Conservation (phyloP, 2,113 vertebrate genomes). For the Crotalus tigris region DNA sequence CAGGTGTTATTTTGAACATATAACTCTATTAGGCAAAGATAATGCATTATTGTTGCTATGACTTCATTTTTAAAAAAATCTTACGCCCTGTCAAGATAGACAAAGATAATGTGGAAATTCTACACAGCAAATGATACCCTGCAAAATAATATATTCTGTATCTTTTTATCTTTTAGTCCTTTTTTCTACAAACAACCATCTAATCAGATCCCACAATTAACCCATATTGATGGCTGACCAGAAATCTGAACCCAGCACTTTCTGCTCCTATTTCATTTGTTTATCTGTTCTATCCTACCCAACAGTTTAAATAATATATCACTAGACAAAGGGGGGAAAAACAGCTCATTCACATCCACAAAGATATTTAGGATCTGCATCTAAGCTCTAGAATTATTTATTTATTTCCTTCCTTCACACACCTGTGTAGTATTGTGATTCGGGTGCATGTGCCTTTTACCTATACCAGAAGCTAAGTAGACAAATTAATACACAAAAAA, state of each 20-base stretch:
- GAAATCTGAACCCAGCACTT: background rate
- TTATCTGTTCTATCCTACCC: background rate
- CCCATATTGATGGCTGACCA: background rate
- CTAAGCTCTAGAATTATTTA: background rate
- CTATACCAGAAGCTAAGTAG: background rate
- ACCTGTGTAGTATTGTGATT: background rate
- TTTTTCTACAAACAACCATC: background rate
- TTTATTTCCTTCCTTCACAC: background rate
- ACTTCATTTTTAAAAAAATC: slow-evolving; percentile 11
- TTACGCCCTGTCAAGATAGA: background rate
- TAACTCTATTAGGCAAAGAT: slow-evolving; percentile 31
- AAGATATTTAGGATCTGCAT: background rate
- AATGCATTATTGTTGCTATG: background rate
- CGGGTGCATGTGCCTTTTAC: background rate
- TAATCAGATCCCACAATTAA: background rate
- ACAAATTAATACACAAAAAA: background rate
- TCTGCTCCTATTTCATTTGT: background rate
- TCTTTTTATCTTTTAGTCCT: background rate
- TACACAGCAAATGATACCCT: background rate
- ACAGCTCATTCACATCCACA: background rate
- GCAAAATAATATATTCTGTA: background rate
- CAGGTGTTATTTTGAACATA: slow-evolving; percentile 53
- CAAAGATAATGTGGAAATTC: background rate
- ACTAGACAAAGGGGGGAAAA: fast-evolving
- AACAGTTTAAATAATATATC: slow-evolving; percentile 18